These are phyloP conservation scores for Hyphantria cunea DNA, from an alignment of 1,140 invertebrate genomes.

Conservation along the genomic window DNA sequence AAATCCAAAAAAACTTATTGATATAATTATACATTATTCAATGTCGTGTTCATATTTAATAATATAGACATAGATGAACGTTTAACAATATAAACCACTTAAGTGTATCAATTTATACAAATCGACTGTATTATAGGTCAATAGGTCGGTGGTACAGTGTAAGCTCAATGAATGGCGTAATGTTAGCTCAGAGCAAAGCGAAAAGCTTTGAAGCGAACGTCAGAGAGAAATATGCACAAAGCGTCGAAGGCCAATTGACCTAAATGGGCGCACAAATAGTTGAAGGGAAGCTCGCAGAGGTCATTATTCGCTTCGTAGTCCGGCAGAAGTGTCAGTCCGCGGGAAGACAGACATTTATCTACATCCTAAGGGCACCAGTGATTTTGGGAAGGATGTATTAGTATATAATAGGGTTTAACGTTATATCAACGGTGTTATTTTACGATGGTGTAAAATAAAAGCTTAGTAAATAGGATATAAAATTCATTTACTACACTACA, in stretches of 20 bases:
- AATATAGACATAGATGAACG: too few relatives aligned
- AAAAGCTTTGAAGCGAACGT: slow-evolving; percentile 64
- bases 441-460: slow-evolving; percentile 2
- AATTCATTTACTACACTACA: neutral
- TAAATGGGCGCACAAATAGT: slow-evolving; percentile 77
- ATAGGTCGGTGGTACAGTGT: slow-evolving; percentile 10
- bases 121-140: neutral
- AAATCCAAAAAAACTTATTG: too few relatives aligned
- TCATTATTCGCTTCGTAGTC: slow-evolving; percentile 73
- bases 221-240: slow-evolving; percentile 62
- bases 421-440: slow-evolving; percentile 50
- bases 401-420: slow-evolving; percentile 56
- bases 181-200: slow-evolving; percentile 35
- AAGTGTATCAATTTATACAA: neutral
- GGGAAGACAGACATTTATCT: slow-evolving; percentile 72
- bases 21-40: too few relatives aligned
- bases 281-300: slow-evolving; percentile 60
- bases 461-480: neutral
- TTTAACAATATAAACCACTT: too few relatives aligned
- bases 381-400: slow-evolving; percentile 73
- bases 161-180: slow-evolving; percentile 33
- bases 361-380: slow-evolving; percentile 75
- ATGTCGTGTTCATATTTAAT: too few relatives aligned
- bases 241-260: slow-evolving; percentile 71
- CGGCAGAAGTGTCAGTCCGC: slow-evolving; percentile 67